Percentiles rank a stretch among this genome's conserved stretches.
Evolutionary conservation across 2,113 vertebrate species (phyloP).

Genomic region (Anser cygnoides): DNA sequence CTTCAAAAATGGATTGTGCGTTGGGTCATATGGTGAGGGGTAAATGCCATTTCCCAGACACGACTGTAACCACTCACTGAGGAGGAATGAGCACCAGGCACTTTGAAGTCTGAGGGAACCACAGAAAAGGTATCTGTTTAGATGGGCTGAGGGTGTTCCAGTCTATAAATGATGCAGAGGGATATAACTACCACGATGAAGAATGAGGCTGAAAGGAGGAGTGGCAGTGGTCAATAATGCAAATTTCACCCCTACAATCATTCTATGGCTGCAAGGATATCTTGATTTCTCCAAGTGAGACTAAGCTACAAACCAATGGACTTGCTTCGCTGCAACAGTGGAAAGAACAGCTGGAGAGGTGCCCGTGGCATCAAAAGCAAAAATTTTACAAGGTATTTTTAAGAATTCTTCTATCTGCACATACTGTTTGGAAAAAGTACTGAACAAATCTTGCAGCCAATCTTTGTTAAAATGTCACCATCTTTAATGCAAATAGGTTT

Average conservation of each 20-base stretch:
- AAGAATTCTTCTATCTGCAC: neutral
- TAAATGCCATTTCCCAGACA: neutral
- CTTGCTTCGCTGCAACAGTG: neutral
- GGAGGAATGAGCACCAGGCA: neutral
- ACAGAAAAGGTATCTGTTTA: neutral
- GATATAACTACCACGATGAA: neutral
- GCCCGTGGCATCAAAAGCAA: neutral
- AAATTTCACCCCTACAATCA: neutral
- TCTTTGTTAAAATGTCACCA: conserved; percentile 14
- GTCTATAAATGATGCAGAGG: neutral
- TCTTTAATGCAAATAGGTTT: conserved; percentile 33
- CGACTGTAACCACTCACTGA: neutral
- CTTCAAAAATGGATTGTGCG: neutral
- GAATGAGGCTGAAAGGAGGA: neutral
- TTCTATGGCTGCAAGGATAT: neutral
- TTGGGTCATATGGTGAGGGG: neutral
- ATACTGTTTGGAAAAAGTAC: conserved; percentile 2
- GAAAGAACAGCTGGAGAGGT: neutral
- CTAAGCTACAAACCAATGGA: neutral
- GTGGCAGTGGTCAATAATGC: neutral
- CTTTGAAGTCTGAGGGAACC: neutral
- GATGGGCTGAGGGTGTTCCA: neutral
- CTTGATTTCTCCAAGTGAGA: neutral
- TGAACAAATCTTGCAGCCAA: neutral
- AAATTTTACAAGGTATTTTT: neutral